Conservation (phyloP, 2,888 invertebrate genomes). For the Rhagophthalmus giganteus region DNA sequence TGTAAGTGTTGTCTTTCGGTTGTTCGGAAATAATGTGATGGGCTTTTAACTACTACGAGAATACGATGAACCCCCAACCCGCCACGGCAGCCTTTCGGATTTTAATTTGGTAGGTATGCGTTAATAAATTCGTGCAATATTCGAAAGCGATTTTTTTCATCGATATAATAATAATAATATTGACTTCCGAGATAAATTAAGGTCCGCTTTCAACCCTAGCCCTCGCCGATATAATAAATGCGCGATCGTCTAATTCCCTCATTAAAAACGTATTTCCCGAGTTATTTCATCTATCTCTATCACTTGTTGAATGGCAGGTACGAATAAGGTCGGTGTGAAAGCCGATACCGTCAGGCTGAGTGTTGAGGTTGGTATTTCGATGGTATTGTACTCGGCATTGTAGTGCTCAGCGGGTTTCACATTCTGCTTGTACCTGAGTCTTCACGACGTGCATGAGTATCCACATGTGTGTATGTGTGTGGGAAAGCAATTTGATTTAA, state of each 20-base stretch:
- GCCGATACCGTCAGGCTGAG: constrained; percentile 30
- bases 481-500: constrained; percentile 30
- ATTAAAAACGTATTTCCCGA: constrained; percentile 33
- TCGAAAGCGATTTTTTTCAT: constrained; percentile 3
- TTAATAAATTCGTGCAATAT: neutral
- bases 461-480: constrained; percentile 25
- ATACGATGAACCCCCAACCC: neutral
- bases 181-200: constrained; percentile 22
- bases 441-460: constrained; percentile 16
- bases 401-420: constrained; percentile 30
- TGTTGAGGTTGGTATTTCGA: constrained; percentile 29
- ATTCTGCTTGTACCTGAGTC: constrained; percentile 29
- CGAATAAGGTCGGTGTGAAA: constrained; percentile 29
- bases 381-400: constrained; percentile 30
- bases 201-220: constrained; percentile 13
- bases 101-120: constrained; percentile 3
- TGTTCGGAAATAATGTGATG: constrained; percentile 45
- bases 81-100: neutral
- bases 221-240: constrained; percentile 9
- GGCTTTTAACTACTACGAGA: constrained; percentile 40
- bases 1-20: constrained; percentile 45
- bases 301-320: constrained; percentile 34
- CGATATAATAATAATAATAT: no score
- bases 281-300: constrained; percentile 33
- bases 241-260: constrained; percentile 29